Percentiles rank a stretch among this genome's conserved stretches.
phyloP scores from a whole-genome alignment of 2,888 invertebrate species.

The Himalopsyche japonica region DNA sequence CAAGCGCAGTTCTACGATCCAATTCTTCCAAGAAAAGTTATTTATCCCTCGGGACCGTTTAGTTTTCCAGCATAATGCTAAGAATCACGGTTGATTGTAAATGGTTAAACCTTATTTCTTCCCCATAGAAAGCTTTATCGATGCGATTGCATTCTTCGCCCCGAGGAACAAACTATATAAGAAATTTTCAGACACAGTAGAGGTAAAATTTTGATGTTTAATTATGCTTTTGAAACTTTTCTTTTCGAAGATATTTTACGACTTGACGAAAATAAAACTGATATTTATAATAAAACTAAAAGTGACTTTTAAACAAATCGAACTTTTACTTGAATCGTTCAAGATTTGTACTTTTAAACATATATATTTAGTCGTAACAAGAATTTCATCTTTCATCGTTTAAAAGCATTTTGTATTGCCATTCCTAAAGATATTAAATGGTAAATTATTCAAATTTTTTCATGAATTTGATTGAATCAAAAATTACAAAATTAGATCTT shows the following conservation, averaged over 20 bases:
- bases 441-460: too few species aligned
- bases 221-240: background rate
- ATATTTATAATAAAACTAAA: too few species aligned
- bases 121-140: background rate
- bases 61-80: background rate
- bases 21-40: background rate
- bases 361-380: too few species aligned
- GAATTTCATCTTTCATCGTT: too few species aligned
- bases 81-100: slow-evolving; percentile 2
- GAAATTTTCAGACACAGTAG: background rate
- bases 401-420: too few species aligned
- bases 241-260: background rate
- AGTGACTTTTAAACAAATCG: too few species aligned
- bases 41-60: background rate
- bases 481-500: too few species aligned
- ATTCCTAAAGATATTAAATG: too few species aligned
- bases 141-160: background rate
- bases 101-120: background rate
- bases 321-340: too few species aligned
- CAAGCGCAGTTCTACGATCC: background rate
- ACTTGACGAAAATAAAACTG: too few species aligned
- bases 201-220: background rate
- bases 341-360: too few species aligned
- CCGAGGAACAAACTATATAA: background rate
- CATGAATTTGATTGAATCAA: too few species aligned